These are phyloP conservation scores for Hymenochirus boettgeri DNA, from an alignment of 2,113 vertebrate genomes.

Conservation along the genomic window DNA sequence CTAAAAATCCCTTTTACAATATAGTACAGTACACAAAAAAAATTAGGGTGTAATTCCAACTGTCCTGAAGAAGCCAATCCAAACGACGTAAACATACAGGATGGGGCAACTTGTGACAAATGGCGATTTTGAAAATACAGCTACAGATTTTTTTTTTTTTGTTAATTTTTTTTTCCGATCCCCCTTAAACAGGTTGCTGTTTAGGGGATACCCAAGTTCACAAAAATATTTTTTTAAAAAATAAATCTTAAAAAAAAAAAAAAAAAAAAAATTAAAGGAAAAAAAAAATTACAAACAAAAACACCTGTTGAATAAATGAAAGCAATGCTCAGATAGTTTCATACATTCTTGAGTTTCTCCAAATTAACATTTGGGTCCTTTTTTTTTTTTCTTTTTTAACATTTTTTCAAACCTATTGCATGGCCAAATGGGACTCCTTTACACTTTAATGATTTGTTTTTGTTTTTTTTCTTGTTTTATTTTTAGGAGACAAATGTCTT, in stretches of 20 bases:
- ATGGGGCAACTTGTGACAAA: constrained; percentile 83
- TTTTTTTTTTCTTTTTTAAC: constrained; percentile 45
- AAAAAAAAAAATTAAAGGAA: constrained; percentile 76
- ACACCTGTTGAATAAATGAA: constrained; percentile 72
- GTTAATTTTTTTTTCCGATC: constrained; percentile 36
- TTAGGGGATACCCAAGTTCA: constrained; percentile 63
- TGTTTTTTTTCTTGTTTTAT: constrained; percentile 23
- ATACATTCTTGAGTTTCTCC: constrained; percentile 72
- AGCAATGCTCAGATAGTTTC: constrained; percentile 65
- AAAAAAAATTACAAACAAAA: constrained; percentile 67
- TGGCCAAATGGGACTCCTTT: constrained; percentile 62
- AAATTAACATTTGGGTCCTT: constrained; percentile 66
- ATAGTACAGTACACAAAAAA: constrained; percentile 90
- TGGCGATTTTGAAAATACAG: constrained; percentile 74
- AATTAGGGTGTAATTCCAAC: constrained; percentile 55
- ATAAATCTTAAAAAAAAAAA: constrained; percentile 79
- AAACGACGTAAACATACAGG: constrained; percentile 84
- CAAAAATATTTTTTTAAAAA: constrained; percentile 83
- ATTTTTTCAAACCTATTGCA: constrained; percentile 57
- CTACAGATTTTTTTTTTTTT: constrained; percentile 59
- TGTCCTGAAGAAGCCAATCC: constrained; percentile 84
- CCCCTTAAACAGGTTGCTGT: constrained; percentile 4
- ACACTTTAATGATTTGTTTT: constrained; percentile 52
- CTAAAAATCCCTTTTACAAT: constrained; percentile 99
- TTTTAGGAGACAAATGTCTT: constrained; percentile 70